Base-by-base conservation (phyloP, 2,113 vertebrate genomes). In the Nematolebias whitei region DNA sequence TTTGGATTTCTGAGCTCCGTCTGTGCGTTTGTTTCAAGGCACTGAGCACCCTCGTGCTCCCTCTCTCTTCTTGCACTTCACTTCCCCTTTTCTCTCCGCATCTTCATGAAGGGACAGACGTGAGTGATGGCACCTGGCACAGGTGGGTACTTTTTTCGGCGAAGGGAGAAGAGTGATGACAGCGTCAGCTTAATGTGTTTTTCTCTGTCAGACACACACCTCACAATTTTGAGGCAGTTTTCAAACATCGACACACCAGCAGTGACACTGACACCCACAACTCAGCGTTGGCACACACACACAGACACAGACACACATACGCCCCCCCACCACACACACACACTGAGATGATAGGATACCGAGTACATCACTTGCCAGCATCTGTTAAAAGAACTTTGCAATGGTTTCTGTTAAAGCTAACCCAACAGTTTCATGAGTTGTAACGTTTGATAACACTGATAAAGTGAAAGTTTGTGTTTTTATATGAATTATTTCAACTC, bases 331-430 rank as follows among this genome's bases (percentile, higher is more conserved):
- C n/a, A n/a, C n/a, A 40, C 61, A 38, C 14, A 66, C 7, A 78
- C 48, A 67, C 71, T 68, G 70, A 76, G 60, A 86, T 67, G 62
- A 74, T 62, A 48, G 39, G 78, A 61, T 73, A 62, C 63, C 80
- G 85, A 45, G 67, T 38, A 47, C 69, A 80, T 60, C 85, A 86
- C 78, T 78, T 84, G 78, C 74, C 78, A 79, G 75, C 51, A 57
- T 70, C 63, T 75, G 80, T 79, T 87, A 63, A 85, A 90, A 67
- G 59, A 63, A 35, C 65, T 74, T 65, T 44, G 23, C 40, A 63
- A 68, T 65, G 68, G 70, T 56, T 48, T 62, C 26, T 4, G 62
- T 70, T 16, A 71, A 72, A 71, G 57, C 23, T 63, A 78, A 72
- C 32, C 20, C 52, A 26, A 51, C 60, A 64, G 64, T 77, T 68